Evolutionary conservation across 2,797 vertebrate genomes (phyloP).

Genomic region (Hippocampus kuda): DNA sequence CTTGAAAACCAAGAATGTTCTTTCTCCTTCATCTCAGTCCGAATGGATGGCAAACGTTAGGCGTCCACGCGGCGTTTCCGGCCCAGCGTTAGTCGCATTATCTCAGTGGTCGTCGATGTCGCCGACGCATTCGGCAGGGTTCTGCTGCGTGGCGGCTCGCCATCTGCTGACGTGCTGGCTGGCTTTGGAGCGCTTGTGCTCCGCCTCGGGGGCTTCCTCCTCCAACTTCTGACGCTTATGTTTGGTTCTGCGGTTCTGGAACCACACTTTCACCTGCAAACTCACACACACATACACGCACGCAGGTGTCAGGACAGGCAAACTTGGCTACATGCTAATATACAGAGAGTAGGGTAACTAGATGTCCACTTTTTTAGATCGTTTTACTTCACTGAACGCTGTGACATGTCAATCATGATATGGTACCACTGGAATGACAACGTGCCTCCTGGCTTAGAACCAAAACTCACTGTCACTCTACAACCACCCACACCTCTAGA

Average conservation of each 20-base stretch:
- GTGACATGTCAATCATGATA: not conserved
- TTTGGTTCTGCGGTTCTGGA: conserved; percentile 77
- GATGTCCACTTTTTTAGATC: not conserved
- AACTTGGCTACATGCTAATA: not conserved
- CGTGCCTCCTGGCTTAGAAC: too few relatives aligned
- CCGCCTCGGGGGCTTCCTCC: conserved; percentile 73
- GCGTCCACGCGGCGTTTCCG: not conserved
- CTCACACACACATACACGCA: not conserved
- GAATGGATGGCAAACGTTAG: not conserved
- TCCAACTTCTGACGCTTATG: conserved; percentile 81
- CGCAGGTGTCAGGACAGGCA: not conserved
- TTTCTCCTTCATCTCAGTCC: not conserved
- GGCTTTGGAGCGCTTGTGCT: conserved; percentile 72
- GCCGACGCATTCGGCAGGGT: conserved; percentile 66
- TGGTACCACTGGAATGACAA: not conserved
- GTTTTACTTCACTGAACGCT: not conserved
- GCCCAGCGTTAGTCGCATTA: not conserved
- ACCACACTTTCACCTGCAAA: conserved; percentile 75
- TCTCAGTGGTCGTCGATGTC: conserved; percentile 72
- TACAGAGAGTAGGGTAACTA: too few relatives aligned
- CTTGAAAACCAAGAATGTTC: not conserved
- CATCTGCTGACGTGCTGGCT: conserved; percentile 76
- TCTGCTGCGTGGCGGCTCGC: conserved; percentile 72
- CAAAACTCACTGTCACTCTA: too few relatives aligned
- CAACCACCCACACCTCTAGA: too few relatives aligned